phyloP scores from a whole-genome alignment of 2,888 invertebrate genomes.

The Hyppa rectilinea region DNA sequence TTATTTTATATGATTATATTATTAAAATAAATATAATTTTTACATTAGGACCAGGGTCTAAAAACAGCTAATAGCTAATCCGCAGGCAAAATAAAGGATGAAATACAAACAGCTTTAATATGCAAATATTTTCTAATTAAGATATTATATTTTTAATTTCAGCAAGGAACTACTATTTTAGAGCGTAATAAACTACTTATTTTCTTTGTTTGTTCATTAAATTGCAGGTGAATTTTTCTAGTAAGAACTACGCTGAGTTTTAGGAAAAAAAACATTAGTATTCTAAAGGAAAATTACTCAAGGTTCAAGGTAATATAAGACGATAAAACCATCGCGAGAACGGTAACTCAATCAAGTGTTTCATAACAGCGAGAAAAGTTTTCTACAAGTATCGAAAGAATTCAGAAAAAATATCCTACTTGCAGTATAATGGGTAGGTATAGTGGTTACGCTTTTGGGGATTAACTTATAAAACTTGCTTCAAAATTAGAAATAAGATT shows the following conservation, averaged over 20 bases:
- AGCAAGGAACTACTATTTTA: not conserved
- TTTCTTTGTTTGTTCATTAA: not conserved
- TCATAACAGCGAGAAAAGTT: not conserved
- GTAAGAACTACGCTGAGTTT: not conserved
- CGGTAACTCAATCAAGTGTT: slow-evolving; percentile 20
- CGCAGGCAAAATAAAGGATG: too few relatives aligned
- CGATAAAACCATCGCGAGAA: slow-evolving; percentile 11
- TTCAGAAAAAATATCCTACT: not conserved
- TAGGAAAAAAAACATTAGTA: slow-evolving; percentile 6
- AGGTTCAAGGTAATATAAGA: slow-evolving; percentile 7
- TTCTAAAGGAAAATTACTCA: slow-evolving; percentile 2
- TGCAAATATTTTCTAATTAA: not conserved
- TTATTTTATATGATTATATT: not conserved
- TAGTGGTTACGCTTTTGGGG: slow-evolving; percentile 2
- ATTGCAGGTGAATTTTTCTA: not conserved
- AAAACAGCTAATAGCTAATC: not conserved
- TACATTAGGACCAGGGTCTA: not conserved
- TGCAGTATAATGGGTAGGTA: too few relatives aligned
- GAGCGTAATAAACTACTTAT: not conserved
- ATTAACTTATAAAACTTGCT: not conserved
- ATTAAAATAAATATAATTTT: not conserved
- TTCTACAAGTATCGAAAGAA: not conserved
- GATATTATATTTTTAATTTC: slow-evolving; percentile 1
- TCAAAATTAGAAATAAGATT: too few relatives aligned
- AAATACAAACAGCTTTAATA: not conserved